Base-by-base conservation (phyloP, 2,888 invertebrate species). In the Alsophila aescularia region DNA sequence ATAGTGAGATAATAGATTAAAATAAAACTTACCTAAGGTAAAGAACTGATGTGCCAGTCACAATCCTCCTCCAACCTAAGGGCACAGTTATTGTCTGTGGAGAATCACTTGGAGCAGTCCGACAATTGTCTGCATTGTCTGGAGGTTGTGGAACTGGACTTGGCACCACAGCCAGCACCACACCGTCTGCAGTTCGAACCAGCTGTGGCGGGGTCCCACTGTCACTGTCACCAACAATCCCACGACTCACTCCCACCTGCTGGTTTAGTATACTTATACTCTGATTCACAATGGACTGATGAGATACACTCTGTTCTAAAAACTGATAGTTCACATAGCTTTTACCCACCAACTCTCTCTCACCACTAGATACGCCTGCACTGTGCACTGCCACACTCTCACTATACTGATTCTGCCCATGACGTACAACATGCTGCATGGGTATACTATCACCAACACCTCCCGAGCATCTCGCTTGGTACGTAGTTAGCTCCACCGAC, bases 221-320 rank as follows among this genome's bases (percentile, higher is more conserved):
- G 45, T 87, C 87, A 72, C 80, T 75, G 61, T 89, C 88, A 81
- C 82, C 80, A 58, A 77, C 76, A 69, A 81, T 71, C 60, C 85
- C 82, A 66, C 83, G 73, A 75, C 73, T 85, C 62, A 88, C 89
- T 72, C 90, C 88, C 47, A 90, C 87, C 78, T 91, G 90, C 78
- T 90, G 91, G 76, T 90, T 91, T 66, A 91, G 77, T 81, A 91
- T 90, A 81, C 87, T 90, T 67, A 92, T 90, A 82, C 88, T 89
- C 69, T 91, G 90, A 83, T 91, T 91, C 69, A 91, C 90, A 81
- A 90, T 89, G 18, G 90, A 89, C 65, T 91, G 91, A 72, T 91
- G 92, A 53, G 90, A 86, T 61, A 91, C 87, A 86, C 89, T 91
- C 73, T 91, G 91, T 87, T 92, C 91, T 81, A 91, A 80, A 73